Conservation (phyloP, 2,888 invertebrate species). For the Ellobium chinense region DNA sequence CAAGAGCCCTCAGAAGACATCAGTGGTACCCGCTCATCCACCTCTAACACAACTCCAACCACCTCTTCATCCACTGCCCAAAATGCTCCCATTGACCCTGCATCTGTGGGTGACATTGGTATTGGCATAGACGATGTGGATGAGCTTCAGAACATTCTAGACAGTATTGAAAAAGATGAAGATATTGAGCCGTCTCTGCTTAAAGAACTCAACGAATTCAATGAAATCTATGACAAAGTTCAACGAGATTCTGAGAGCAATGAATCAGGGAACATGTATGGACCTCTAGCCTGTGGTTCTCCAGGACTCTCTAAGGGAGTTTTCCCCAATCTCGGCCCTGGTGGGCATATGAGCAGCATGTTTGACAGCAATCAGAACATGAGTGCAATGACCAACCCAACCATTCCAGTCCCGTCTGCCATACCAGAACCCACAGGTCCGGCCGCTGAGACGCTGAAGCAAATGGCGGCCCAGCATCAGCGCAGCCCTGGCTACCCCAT, state of each 20-base stretch:
- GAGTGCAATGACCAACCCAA: conserved; percentile 40
- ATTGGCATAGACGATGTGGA: conserved; percentile 62
- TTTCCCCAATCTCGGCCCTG: conserved; percentile 45
- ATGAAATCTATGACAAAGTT: conserved; percentile 64
- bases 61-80: conserved; percentile 16
- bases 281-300: conserved; percentile 53
- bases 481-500: conserved; percentile 56
- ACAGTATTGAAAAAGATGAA: conserved; percentile 89
- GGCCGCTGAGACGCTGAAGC: conserved; percentile 96
- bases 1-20: conserved; percentile 83
- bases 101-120: conserved; percentile 50
- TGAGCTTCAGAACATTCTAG: conserved; percentile 80
- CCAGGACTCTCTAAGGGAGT: conserved; percentile 56
- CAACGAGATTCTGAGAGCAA: conserved; percentile 63
- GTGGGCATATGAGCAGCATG: conserved; percentile 45
- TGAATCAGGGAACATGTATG: conserved; percentile 54
- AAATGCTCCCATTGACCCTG: conserved; percentile 49
- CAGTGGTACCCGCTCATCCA: not conserved
- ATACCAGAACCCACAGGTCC: conserved; percentile 83
- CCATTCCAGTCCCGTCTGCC: conserved; percentile 41
- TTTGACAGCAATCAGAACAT: conserved; percentile 47
- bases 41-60: not conserved
- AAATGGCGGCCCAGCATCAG: conserved; percentile 95
- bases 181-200: conserved; percentile 59
- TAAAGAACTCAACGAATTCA: conserved; percentile 69